Base-by-base conservation (phyloP, 2,113 vertebrate species). In the Physeter macrocephalus region DNA sequence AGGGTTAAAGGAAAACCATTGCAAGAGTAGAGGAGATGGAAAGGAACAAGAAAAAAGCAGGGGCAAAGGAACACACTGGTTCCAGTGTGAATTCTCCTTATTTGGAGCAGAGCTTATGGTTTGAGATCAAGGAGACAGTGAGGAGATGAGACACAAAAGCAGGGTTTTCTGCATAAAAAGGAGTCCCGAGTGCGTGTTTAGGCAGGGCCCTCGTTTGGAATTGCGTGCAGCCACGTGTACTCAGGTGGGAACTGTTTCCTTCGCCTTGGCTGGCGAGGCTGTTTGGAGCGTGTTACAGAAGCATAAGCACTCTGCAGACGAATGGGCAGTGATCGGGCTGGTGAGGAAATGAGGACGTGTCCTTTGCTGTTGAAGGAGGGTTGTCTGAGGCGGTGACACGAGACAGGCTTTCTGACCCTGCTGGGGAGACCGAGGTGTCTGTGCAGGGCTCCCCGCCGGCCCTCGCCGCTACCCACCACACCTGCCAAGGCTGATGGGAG, bases 381-480 rank as follows among this genome's bases (percentile, higher is more conserved):
- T 6, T 43, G 23, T 20, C 1, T 6, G 64, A 46, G 31, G 27
- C 25, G 0, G 10, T 12, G 18, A 46, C 2, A 27, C 7, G 1
- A 29, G 12, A 43, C 21, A 69, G 15, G 29, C 72, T 36, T 84
- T 39, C n/a, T 10, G 25, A 52, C 21, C 57, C 31, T 18, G 41
- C 23, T 5, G 81, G 57, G 4, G 41, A 82, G 49, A 41, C 39
- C 13, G 66, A 25, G 43, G 34, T 4, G 2, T 34, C 74, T 64
- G 15, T 5, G 25, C 3, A 29, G 25, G 17, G 52, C 46, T 46
- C 25, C 29, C 21, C 18, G 1, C 3, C 5, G 9, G 15, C n/a
- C 31, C 17, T 25, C 54, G 34, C 4, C 3, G 1, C 21, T 29
- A 27, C 64, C 52, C 6, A 10, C 74, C 1, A 0, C 0, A 0